Evolutionary conservation across 2,888 invertebrate species (phyloP), one percentile per base, ranked within the genome.

Genomic region (Synergus gifuensis): DNA sequence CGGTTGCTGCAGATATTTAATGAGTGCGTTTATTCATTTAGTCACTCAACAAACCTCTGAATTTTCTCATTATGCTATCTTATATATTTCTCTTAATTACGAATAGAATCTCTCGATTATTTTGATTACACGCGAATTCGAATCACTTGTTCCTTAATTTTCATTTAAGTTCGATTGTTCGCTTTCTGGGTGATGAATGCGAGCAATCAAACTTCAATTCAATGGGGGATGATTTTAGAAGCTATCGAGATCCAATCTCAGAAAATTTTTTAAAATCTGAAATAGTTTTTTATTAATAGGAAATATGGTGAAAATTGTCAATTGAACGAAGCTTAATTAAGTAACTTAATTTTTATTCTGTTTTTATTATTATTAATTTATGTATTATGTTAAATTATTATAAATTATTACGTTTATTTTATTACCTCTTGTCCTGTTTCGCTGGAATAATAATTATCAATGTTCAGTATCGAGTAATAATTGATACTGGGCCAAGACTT

Each of bases 371-470:
- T 36, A 36, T 36, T 36, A 36, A 7, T 36, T 28, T 2, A 28
- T 28, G 1, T 28, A 28, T 28, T 28, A 28, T 28, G 28, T 28
- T 28, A 28, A 2, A 28, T 28, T 28, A 28, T 2, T 28, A 28
- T 28, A 1, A 36, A 36, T 36, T 36, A 36, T 36, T 36, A 36
- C 36, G 36, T 2, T 36, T 49, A 73, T 73, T 36, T 49, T 54
- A 40, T 54, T 73, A 73, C 58, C 73, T 73, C 49, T 36, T 73
- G 73, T 73, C 54, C 73, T 40, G 73, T 49, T 73, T 73, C n/a
- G 16, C 9, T 36, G 36, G 22, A 54, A 73, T 28, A 28, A 28
- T 28, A 28, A 28, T 28, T 28, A 28, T 28, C 28, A 28, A 28
- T 28, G 28, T 28, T 28, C 28, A 28, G 28, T 28, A 28, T 28